Evolutionary conservation across 2,113 vertebrate genomes (phyloP).

Genomic region (Urocitellus parryii): DNA sequence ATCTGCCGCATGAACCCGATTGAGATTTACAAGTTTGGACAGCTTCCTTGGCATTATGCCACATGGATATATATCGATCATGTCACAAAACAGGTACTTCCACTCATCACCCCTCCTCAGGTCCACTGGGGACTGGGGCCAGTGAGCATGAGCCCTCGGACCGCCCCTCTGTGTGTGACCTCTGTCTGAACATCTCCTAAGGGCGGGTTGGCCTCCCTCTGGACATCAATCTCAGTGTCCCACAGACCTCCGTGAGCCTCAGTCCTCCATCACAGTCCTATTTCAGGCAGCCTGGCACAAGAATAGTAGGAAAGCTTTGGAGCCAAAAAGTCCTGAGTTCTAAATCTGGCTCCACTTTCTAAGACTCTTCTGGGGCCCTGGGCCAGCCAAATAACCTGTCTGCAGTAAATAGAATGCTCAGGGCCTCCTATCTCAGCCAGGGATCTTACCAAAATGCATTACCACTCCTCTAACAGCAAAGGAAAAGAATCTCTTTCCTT

Average conservation of each 20-base stretch:
- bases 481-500: background rate
- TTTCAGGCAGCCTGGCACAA: background rate
- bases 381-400: background rate
- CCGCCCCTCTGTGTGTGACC: background rate
- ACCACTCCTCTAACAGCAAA: no score
- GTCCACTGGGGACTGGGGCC: accelerated
- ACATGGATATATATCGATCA: background rate
- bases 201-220: no score
- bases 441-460: background rate
- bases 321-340: background rate
- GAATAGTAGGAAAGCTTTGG: background rate
- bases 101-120: background rate
- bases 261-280: background rate
- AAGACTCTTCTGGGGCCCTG: background rate
- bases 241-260: background rate
- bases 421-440: accelerated
- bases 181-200: background rate
- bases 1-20: background rate
- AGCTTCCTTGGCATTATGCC: background rate
- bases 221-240: background rate
- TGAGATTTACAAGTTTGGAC: background rate
- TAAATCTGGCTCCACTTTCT: background rate
- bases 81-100: background rate
- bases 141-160: accelerated
- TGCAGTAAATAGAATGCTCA: accelerated